These are phyloP conservation scores for Leptocoma aspasia DNA, from an alignment of 2,113 vertebrate genomes.

Conservation along the genomic window DNA sequence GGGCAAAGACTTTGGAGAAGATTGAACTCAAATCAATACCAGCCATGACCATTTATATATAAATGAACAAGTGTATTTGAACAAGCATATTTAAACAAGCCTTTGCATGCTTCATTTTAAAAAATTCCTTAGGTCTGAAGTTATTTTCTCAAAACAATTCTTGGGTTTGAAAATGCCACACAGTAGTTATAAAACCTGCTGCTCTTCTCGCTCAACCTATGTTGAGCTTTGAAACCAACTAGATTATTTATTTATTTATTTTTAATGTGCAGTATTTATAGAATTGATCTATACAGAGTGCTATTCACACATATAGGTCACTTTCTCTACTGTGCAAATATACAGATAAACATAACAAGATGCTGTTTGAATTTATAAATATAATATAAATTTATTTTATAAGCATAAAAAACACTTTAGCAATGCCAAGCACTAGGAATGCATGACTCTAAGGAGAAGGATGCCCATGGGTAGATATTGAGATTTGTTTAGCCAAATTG, in stretches of 20 bases:
- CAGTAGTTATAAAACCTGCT: background rate
- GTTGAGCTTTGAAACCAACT: background rate
- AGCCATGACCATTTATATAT: background rate
- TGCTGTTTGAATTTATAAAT: background rate
- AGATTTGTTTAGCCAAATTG: background rate
- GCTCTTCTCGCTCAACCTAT: background rate
- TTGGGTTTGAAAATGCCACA: background rate
- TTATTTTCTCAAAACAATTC: background rate
- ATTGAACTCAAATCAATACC: background rate
- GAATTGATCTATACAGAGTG: background rate
- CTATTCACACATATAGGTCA: background rate
- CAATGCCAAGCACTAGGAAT: background rate
- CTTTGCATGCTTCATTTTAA: background rate
- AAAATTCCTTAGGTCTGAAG: background rate
- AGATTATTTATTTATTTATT: background rate
- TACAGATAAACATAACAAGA: background rate
- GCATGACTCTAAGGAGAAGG: background rate
- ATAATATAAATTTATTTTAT: background rate
- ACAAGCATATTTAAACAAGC: background rate
- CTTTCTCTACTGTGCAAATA: background rate
- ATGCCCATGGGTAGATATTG: background rate
- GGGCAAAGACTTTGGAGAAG: background rate
- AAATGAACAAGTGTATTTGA: background rate
- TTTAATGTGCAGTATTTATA: background rate
- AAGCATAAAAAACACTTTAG: background rate